Evolutionary conservation across 2,888 invertebrate species (phyloP), one percentile per base, ranked within the genome.

Genomic region (Entomobrya proxima): DNA sequence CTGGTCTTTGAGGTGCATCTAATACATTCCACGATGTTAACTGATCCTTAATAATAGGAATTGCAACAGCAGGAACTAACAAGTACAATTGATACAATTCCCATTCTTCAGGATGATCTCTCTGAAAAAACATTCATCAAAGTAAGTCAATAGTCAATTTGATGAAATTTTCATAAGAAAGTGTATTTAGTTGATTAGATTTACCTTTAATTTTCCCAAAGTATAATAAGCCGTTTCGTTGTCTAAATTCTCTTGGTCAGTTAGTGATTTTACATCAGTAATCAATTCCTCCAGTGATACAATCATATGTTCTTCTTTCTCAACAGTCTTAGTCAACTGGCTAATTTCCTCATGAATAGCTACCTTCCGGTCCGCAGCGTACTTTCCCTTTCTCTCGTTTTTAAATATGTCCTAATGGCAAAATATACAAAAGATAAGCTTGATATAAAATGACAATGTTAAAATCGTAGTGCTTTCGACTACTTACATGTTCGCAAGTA

Each of bases 11-110:
- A 0, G 96, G 95, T 21, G 94, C 92, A 44, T 93, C 92, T 32
- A 98, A 91, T 0, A 98, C 97, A 81, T 95, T 94, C 98, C 97
- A 99, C 35, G 93, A 93, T 0, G 94, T 93, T 11, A 98, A 92
- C 37, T 95, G 93, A 0, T 95, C 94, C 90, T 96, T 96, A 40
- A 99, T 92, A 84, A 98, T 92, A 0, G 98, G 97, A 9, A 96
- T 95, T 0, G 98, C 95, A 0, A 97, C 94, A 87, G 96, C 95
- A 7, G 96, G 95, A 0, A 97, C 97, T 61, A 98, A 93, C 79
- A 96, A 94, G 1, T 95, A 95, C 37, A 98, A 92, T 35, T 96
- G 96, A 91, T 97, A 97, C 91, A 96, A 93, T 89, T 95, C 95
- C 92, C 97, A 98, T 86, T 90, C 89, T 47, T 95, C 94, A 15